Percentiles rank a stretch among this genome's conserved stretches.
phyloP scores from a whole-genome alignment of 1,140 invertebrate species.

The Cherax quadricarinatus region DNA sequence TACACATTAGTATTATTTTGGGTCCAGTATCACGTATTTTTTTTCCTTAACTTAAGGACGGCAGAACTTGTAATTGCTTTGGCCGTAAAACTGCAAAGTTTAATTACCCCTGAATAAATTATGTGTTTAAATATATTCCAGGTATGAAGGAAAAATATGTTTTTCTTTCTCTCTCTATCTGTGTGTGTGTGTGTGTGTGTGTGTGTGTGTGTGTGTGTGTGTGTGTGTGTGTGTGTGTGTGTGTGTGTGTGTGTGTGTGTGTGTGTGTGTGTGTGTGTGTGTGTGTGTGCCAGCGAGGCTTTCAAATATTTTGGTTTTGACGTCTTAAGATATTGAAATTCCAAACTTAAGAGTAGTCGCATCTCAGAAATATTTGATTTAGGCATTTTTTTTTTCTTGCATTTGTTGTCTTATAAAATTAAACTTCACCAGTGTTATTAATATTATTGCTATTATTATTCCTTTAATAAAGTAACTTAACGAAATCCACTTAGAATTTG shows the following conservation, averaged over 20 bases:
- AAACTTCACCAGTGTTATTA: no score
- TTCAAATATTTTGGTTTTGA: not conserved
- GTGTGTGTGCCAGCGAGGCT: not conserved
- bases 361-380: not conserved
- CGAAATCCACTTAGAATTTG: no score
- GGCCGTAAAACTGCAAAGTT: not conserved
- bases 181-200: no score
- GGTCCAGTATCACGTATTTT: not conserved
- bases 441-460: no score
- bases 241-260: no score
- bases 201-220: not conserved
- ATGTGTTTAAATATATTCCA: not conserved
- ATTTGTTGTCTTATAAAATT: no score
- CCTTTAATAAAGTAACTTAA: no score
- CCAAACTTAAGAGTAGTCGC: not conserved
- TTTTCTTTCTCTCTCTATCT: not conserved
- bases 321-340: not conserved
- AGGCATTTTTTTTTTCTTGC: not conserved
- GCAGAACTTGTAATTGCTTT: conserved; percentile 4
- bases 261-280: no score
- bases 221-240: not conserved
- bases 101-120: not conserved
- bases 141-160: not conserved
- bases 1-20: not conserved
- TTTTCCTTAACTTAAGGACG: not conserved